Evolutionary conservation across 2,113 vertebrate genomes (phyloP).

Genomic region (Myiagra hebetior): DNA sequence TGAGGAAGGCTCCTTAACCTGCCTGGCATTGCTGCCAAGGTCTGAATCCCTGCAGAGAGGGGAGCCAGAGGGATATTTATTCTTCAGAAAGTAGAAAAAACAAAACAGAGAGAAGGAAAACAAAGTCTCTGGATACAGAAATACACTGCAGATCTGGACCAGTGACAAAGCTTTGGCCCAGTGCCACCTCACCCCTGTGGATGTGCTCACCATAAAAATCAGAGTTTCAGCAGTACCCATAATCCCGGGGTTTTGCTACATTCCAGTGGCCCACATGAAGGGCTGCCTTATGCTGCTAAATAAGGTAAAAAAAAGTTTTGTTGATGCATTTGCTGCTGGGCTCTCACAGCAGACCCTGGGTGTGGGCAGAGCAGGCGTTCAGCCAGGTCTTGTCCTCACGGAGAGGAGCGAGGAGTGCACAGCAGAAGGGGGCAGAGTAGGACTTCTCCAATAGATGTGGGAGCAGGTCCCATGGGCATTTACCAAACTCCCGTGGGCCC

Average conservation of each 20-base stretch:
- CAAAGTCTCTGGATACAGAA: not conserved
- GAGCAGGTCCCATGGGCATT: not conserved
- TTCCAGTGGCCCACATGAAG: not conserved
- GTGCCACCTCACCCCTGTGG: rapidly evolving
- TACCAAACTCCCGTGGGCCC: not conserved
- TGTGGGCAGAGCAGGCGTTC: rapidly evolving
- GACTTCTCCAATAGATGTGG: not conserved
- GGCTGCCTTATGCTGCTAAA: not conserved
- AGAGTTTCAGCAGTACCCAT: not conserved
- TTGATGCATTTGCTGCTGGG: not conserved
- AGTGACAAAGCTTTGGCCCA: not conserved
- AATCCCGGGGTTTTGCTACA: not conserved
- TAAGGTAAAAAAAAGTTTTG: not conserved
- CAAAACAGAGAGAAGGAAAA: not conserved
- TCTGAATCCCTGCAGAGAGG: not conserved
- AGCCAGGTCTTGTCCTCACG: rapidly evolving
- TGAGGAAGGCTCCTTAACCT: not conserved
- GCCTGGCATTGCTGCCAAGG: not conserved
- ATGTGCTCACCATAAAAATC: not conserved
- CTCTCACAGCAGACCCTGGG: not conserved
- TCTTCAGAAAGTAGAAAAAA: not conserved
- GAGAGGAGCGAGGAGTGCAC: rapidly evolving
- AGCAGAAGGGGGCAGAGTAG: not conserved
- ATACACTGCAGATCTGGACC: not conserved
- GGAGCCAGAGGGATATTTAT: not conserved